Conservation (phyloP, 1,140 invertebrate genomes). For the Coboldia fuscipes region DNA sequence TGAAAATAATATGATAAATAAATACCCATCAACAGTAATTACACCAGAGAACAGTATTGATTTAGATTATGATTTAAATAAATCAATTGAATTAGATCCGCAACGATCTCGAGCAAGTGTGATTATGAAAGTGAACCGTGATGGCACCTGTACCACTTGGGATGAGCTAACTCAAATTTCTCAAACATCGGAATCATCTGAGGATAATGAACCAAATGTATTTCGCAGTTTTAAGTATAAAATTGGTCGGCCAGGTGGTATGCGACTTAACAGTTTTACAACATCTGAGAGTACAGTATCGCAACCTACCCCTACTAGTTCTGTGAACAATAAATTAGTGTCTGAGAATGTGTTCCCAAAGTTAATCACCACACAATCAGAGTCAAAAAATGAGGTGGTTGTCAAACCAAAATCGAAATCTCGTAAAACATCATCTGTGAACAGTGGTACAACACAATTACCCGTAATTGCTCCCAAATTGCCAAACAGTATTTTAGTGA, state of each 20-base stretch:
- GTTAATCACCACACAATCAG: too few species aligned
- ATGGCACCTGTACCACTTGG: conserved; percentile 43
- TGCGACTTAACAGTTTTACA: too few species aligned
- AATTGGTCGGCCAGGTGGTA: too few species aligned
- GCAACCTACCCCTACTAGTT: too few species aligned
- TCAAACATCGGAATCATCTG: conserved; percentile 6
- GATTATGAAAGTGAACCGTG: conserved; percentile 58
- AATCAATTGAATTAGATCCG: conserved; percentile 7
- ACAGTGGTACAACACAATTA: not conserved
- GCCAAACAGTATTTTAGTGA: not conserved
- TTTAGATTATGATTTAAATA: too few species aligned
- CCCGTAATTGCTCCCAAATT: conserved; percentile 2
- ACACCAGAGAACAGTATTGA: too few species aligned
- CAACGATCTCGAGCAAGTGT: conserved; percentile 32
- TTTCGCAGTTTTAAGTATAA: conserved; percentile 56
- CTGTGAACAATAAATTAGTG: too few species aligned
- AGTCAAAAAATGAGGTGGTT: too few species aligned
- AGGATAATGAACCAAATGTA: conserved; percentile 27
- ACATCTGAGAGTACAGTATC: too few species aligned
- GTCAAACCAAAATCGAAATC: not conserved
- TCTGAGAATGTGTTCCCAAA: too few species aligned
- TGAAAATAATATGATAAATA: not conserved
- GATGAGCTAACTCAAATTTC: conserved; percentile 11
- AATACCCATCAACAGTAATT: too few species aligned
- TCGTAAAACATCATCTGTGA: too few species aligned